These are phyloP conservation scores for Potamilus streckersoni DNA, from an alignment of 1,140 invertebrate species.

Conservation along the genomic window DNA sequence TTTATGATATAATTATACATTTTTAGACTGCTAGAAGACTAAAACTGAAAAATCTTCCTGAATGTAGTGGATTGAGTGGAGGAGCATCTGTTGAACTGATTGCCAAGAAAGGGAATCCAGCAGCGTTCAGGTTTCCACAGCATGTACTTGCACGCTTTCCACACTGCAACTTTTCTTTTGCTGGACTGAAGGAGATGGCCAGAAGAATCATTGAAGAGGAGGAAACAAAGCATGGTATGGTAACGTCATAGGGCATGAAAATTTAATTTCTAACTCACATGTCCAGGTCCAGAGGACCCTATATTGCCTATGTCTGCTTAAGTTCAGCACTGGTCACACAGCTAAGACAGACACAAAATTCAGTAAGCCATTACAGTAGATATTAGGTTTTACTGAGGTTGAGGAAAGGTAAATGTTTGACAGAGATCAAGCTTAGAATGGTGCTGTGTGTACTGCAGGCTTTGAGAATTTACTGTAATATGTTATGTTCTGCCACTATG, in stretches of 20 bases:
- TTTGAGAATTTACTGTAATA: no score
- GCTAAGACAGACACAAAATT: no score
- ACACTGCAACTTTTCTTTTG: slow-evolving; percentile 89
- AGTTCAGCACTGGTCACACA: no score
- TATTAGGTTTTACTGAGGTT: no score
- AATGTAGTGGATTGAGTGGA: slow-evolving; percentile 80
- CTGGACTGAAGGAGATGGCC: slow-evolving; percentile 77
- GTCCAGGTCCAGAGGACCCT: no score
- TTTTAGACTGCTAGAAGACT: slow-evolving; percentile 82
- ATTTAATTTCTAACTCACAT: no score
- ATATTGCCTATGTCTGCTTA: no score
- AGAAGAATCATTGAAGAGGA: slow-evolving; percentile 71
- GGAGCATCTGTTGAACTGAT: slow-evolving; percentile 88
- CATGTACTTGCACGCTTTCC: slow-evolving; percentile 71
- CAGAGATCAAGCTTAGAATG: no score
- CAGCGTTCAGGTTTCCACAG: slow-evolving; percentile 76
- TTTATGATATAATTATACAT: background rate
- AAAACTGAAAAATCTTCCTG: slow-evolving; percentile 83
- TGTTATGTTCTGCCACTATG: no score
- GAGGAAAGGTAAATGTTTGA: no score
- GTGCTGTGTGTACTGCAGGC: no score
- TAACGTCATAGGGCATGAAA: background rate
- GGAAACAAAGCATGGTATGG: slow-evolving; percentile 74
- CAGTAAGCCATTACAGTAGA: no score
- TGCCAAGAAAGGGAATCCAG: slow-evolving; percentile 78